Base-by-base conservation (phyloP, 1,140 invertebrate genomes). In the Paraescarpia echinospica region DNA sequence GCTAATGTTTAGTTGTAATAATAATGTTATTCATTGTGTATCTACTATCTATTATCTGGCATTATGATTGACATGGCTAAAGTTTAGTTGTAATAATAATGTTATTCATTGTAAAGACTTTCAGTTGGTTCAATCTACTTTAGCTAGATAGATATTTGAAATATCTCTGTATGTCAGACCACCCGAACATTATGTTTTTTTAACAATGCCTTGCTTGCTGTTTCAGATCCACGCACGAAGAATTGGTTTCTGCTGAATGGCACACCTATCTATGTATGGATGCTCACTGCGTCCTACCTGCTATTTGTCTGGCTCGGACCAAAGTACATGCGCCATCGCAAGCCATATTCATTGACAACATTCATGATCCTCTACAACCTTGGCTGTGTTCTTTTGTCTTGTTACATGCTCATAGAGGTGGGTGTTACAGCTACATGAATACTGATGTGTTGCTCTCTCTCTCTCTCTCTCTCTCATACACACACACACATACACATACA, bases 331-430 rank as follows among this genome's bases (percentile, higher is more conserved):
- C 94, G 93, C 59, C 89, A 95, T 48, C 93, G 95, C 1, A 91
- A 93, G 92, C 94, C 96, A 6, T 95, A 94, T 35, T 93, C 94
- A 48, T 93, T 96, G 0, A 93, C 95, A 91, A 34, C 89, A 18
- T 89, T 94, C 34, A 95, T 96, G 88, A 91, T 95, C 33, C 18
- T 94, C 22, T 96, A 96, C 92, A 96, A 96, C 91, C 92, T 96
- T 41, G 92, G 92, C 27, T 91, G 95, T 12, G 95, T 96, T 27
- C 41, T 94, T 18, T 92, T 94, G 18, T 96, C 95, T 90, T 91
- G 93, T 27, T 95, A 94, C 93, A 95, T 96, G 92, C 94, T 95
- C 91, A 34, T 92, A 1, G 94, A 94, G 93, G 93, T 94, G 33
- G 91, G 35, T 48, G 14, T 90, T 12, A 27, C 59, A 77, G 27